These are phyloP conservation scores for Lepidurus arcticus DNA, from an alignment of 1,140 invertebrate genomes.

Conservation along the genomic window DNA sequence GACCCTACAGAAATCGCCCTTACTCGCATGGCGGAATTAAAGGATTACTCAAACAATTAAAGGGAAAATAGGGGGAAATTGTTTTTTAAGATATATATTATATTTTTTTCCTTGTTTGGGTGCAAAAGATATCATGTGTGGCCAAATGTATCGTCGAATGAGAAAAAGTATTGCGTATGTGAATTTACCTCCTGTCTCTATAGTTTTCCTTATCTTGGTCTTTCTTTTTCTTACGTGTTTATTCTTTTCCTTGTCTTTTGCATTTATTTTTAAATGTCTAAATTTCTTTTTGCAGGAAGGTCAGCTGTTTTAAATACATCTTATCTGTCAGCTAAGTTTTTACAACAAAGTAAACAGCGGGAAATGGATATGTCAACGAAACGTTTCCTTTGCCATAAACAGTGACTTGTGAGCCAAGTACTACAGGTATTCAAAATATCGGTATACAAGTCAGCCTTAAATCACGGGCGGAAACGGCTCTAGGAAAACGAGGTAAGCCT, in stretches of 20 bases:
- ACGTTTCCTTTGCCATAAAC: too few species aligned
- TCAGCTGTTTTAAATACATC: too few species aligned
- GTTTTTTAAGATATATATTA: neutral
- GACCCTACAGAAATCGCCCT: neutral
- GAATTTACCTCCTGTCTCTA: neutral
- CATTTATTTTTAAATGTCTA: neutral
- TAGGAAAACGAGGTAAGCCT: too few species aligned
- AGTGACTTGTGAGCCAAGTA: too few species aligned
- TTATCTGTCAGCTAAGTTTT: too few species aligned
- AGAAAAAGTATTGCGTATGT: neutral
- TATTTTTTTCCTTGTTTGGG: neutral
- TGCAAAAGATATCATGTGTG: neutral
- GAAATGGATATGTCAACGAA: too few species aligned
- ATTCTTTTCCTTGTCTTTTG: neutral
- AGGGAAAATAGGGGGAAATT: neutral
- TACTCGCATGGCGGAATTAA: neutral
- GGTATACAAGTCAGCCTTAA: too few species aligned
- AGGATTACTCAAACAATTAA: conserved; percentile 2
- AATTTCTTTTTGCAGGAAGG: neutral
- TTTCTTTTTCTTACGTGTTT: too few species aligned
- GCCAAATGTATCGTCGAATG: conserved; percentile 9
- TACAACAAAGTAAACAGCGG: too few species aligned
- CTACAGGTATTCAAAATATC: too few species aligned
- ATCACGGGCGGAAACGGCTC: too few species aligned
- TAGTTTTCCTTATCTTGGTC: neutral